Percentiles rank a stretch among this genome's conserved stretches.
Evolutionary conservation across 2,888 invertebrate species (phyloP).

Genomic region (Caenorhabditis auriculariae): DNA sequence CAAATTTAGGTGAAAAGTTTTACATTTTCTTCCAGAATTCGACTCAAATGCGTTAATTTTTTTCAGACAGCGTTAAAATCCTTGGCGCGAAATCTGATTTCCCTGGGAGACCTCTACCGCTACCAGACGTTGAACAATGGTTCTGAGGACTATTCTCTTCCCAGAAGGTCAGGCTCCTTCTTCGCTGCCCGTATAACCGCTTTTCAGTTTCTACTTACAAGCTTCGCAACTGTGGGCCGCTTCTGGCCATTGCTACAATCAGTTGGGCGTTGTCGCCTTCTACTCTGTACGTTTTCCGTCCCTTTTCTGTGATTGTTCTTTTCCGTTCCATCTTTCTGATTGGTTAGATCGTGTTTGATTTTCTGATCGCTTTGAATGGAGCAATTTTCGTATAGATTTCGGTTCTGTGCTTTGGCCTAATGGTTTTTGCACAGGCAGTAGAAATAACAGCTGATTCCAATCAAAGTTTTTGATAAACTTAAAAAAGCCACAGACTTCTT

Average conservation of each 20-base stretch:
- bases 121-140: slow-evolving; percentile 79
- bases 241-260: slow-evolving; percentile 92
- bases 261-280: slow-evolving; percentile 83
- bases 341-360: too few species aligned
- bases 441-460: too few species aligned
- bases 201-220: slow-evolving; percentile 78
- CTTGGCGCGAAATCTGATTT: slow-evolving; percentile 84
- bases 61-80: slow-evolving; percentile 65
- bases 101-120: slow-evolving; percentile 86
- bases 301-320: too few species aligned
- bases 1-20: too few species aligned
- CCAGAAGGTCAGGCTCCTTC: slow-evolving; percentile 23
- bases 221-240: slow-evolving; percentile 90
- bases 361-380: too few species aligned
- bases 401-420: too few species aligned
- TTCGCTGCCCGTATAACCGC: not conserved
- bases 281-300: slow-evolving; percentile 61
- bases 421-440: too few species aligned
- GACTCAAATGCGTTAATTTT: not conserved
- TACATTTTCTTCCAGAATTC: too few species aligned
- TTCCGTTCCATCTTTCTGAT: too few species aligned
- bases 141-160: slow-evolving; percentile 73
- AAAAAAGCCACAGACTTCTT: too few species aligned
- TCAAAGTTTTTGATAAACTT: too few species aligned
- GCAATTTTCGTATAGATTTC: too few species aligned